A percentile compares a stretch with the other conserved stretches of the same genome.
Conservation (phyloP, 2,888 invertebrate genomes). For the Nudaria mundana region DNA sequence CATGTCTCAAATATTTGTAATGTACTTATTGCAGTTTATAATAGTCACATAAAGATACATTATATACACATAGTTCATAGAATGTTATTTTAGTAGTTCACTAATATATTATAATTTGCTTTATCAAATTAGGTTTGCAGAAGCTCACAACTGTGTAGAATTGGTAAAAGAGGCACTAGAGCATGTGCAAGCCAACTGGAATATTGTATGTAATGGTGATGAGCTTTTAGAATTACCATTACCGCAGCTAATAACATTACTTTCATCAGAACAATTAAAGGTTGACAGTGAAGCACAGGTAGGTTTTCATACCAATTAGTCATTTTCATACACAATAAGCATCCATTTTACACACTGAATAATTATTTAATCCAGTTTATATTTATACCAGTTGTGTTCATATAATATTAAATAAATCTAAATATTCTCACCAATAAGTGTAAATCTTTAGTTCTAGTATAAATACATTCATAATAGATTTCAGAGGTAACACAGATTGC, state of each 20-base stretch:
- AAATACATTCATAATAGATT: too few species aligned
- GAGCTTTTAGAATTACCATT: slow-evolving; percentile 92
- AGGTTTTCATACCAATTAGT: slow-evolving; percentile 13
- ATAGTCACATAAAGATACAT: too few species aligned
- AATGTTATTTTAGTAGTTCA: slow-evolving; percentile 10
- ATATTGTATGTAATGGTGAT: slow-evolving; percentile 88
- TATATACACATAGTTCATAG: too few species aligned
- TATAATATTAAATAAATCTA: too few species aligned
- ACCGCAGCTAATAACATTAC: slow-evolving; percentile 86
- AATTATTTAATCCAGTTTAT: too few species aligned
- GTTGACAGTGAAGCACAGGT: slow-evolving; percentile 95
- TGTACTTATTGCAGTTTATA: too few species aligned
- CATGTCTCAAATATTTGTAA: too few species aligned
- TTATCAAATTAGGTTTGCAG: slow-evolving; percentile 86
- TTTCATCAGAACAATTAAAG: slow-evolving; percentile 92
- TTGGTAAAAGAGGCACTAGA: slow-evolving; percentile 88
- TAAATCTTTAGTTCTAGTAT: too few species aligned
- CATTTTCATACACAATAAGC: not conserved
- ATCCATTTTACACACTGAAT: too few species aligned
- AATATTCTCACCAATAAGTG: too few species aligned
- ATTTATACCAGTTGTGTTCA: too few species aligned
- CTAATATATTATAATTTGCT: slow-evolving; percentile 21
- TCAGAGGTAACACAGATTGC: too few species aligned
- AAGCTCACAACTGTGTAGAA: slow-evolving; percentile 91
- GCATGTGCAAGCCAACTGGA: slow-evolving; percentile 93